Percentiles rank a stretch among this genome's conserved stretches.
phyloP scores from a whole-genome alignment of 2,113 vertebrate species.

The Struthio camelus region DNA sequence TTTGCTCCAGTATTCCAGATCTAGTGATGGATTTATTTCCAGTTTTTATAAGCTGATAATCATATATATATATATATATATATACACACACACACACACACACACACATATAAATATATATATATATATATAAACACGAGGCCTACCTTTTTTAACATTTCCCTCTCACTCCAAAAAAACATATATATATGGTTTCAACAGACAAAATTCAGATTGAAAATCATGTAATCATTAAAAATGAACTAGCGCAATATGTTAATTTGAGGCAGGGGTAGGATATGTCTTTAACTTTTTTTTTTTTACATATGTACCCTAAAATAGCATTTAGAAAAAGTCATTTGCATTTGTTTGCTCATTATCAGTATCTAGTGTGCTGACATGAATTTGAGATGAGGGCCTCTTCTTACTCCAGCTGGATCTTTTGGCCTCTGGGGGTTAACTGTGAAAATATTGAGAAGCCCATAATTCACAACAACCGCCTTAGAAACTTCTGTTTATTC shows the following conservation, averaged over 20 bases:
- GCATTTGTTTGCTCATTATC: not conserved
- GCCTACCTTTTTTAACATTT: not conserved
- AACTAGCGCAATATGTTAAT: not conserved
- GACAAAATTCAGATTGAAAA: not conserved
- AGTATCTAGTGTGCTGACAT: not conserved
- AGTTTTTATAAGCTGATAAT: not conserved
- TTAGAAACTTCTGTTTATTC: not conserved
- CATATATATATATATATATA: too few species aligned
- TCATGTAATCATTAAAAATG: not conserved
- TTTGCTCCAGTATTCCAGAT: not conserved
- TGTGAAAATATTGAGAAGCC: not conserved
- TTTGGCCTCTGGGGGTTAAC: not conserved
- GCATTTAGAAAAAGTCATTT: not conserved
- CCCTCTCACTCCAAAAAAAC: not conserved
- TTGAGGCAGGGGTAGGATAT: not conserved
- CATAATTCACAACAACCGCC: not conserved
- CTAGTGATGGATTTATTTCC: not conserved
- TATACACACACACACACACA: too few species aligned
- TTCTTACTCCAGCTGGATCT: not conserved
- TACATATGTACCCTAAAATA: not conserved
- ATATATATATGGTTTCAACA: not conserved
- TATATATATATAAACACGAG: too few species aligned
- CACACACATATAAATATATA: too few species aligned
- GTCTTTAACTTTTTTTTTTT: not conserved
- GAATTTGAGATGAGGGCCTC: not conserved